Base-by-base conservation (phyloP, 2,888 invertebrate genomes). In the Taenaris catops region DNA sequence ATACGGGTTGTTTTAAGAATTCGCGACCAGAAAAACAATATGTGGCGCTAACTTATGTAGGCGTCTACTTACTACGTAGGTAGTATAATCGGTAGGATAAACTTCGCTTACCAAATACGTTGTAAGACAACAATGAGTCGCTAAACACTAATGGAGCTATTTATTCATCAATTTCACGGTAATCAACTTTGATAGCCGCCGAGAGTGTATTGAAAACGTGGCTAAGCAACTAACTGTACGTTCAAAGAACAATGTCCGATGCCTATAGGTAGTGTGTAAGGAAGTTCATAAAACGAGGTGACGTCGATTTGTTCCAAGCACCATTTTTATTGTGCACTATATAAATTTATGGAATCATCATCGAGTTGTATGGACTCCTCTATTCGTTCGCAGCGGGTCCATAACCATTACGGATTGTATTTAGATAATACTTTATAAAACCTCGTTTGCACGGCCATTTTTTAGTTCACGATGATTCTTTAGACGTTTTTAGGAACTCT, bases 261-360 rank as follows among this genome's bases (percentile, higher is more conserved):
- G n/a, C 63, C 51, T 24, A 46, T 46, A 54, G 46, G 23, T 25
- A 33, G 35, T 31, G 25, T 23, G 27, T 43, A 35, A 38, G 52
- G 49, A 61, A 70, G 68, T 72, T 64, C 70, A 74, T 81, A 83
- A 81, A 81, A 51, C 44, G 55, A 64, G 73, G 76, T 76, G 81
- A 79, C 80, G 75, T 60, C 58, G 72, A 74, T 76, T 83, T 81
- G 81, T 81, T 79, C 69, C 58, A 57, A 72, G 57, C 64, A 63
- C 63, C 58, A 57, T 71, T 80, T 83, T 86, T 84, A 86, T 83
- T 78, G 66, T 74, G 73, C 69, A 81, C 79, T 70, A 75, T 86
- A 84, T 86, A 84, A 62, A 76, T 86, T 86, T 86, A 84, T 86
- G 80, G 84, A 86, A 81, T 83, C 79, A 83, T 81, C 81, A 83